A percentile compares a stretch with the other conserved stretches of the same genome.
phyloP scores from a whole-genome alignment of 2,888 invertebrate genomes.

The Diachrysia chrysitis region DNA sequence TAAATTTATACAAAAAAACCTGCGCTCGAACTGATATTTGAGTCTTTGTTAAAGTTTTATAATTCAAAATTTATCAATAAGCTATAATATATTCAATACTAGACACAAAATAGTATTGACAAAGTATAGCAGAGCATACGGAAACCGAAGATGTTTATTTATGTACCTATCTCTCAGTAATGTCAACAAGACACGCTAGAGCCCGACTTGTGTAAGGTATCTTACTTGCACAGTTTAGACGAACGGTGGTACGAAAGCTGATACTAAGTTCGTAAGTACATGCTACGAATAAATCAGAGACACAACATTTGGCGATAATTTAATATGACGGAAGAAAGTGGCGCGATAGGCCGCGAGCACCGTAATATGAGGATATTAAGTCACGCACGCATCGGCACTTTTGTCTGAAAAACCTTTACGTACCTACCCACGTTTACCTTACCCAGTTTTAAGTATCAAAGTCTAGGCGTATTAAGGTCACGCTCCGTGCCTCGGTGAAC shows the following conservation, averaged over 20 bases:
- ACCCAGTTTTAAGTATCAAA: conserved; percentile 31
- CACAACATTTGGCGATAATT: conserved; percentile 82
- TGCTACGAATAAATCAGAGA: conserved; percentile 72
- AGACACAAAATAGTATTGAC: conserved; percentile 25
- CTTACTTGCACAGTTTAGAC: conserved; percentile 38
- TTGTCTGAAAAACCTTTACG: conserved; percentile 49
- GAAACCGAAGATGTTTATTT: conserved; percentile 45
- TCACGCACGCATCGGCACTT: conserved; percentile 55
- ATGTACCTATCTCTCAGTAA: conserved; percentile 32
- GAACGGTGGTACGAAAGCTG: conserved; percentile 41
- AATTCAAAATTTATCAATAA: conserved; percentile 2
- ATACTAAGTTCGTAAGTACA: conserved; percentile 44
- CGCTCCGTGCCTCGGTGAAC: conserved; percentile 23
- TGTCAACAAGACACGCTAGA: conserved; percentile 47
- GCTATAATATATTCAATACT: not conserved
- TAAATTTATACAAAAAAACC: no score
- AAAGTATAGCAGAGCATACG: conserved; percentile 38
- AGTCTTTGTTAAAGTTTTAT: not conserved
- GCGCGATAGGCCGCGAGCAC: conserved; percentile 65
- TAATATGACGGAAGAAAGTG: conserved; percentile 77
- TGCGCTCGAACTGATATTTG: not conserved
- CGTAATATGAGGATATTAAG: conserved; percentile 59
- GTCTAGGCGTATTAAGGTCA: conserved; percentile 44
- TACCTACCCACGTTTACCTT: conserved; percentile 34
- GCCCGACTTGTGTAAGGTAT: conserved; percentile 15